These are phyloP conservation scores for Nomada fucata DNA, from an alignment of 2,888 invertebrate genomes.

Conservation along the genomic window DNA sequence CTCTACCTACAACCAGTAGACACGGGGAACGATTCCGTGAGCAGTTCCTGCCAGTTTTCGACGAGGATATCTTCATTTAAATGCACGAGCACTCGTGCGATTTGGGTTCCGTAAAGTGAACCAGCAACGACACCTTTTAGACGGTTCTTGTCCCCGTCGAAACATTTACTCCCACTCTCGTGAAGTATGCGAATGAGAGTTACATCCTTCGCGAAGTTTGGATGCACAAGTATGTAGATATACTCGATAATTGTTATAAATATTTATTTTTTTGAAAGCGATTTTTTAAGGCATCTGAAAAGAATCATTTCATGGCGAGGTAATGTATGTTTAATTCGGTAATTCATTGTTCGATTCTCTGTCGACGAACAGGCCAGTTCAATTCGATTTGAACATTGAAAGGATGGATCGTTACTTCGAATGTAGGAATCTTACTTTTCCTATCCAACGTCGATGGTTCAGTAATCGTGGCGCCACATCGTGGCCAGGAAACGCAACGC, in stretches of 20 bases:
- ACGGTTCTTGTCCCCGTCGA: not conserved
- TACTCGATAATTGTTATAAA: not conserved
- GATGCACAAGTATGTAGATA: too few relatives aligned
- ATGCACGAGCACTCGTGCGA: not conserved
- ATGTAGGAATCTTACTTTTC: slow-evolving; percentile 36
- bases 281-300: not conserved
- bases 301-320: not conserved
- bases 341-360: not conserved
- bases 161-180: not conserved
- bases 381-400: not conserved
- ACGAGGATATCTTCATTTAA: slow-evolving; percentile 29
- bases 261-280: not conserved
- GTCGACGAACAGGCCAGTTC: not conserved
- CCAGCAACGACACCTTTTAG: too few relatives aligned
- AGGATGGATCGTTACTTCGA: not conserved
- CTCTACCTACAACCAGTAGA: slow-evolving; percentile 10
- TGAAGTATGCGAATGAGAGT: not conserved
- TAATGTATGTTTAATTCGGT: not conserved
- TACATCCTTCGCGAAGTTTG: not conserved
- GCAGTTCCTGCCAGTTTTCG: slow-evolving; percentile 22
- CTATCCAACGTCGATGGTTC: not conserved
- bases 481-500: slow-evolving; percentile 7
- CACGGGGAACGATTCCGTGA: slow-evolving; percentile 4
- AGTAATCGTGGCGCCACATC: slow-evolving; percentile 41
- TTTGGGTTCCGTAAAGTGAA: not conserved